Base-by-base conservation (phyloP, 2,797 vertebrate species). In the Eleutherodactylus coqui region DNA sequence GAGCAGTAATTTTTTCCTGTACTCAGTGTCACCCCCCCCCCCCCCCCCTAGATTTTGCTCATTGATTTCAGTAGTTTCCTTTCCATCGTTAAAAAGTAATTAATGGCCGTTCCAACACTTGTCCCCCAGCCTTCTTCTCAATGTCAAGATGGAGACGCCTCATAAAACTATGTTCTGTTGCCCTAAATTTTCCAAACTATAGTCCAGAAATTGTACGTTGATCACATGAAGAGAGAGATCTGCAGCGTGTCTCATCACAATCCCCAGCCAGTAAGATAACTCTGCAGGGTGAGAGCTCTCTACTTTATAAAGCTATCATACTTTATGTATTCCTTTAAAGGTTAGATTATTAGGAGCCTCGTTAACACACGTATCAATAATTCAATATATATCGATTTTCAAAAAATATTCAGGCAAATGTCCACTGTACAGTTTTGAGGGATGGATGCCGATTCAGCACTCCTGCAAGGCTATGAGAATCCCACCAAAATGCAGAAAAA, bases 351-450 rank as follows among this genome's bases (percentile, higher is more conserved):
- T n/a, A n/a, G n/a, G 51, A 60, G 80, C 27, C 64, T 87, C 86
- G 75, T 83, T 87, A 87, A 24, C 24, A 53, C 64, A 19, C 67
- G 4, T n/a, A 87, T 87, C 73, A 87, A 87, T 87, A 83, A 87
- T 87, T 87, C 34, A 87, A 43, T 47, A 51, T 62, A 21, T 70
- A 87, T 87, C 79, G 86, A 87, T 87, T 84, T 41, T 43, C 84
- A 16, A 49, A 41, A 60, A 79, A 58, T 72, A 85, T 85, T 79
- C n/a, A 79, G 47, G 82, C 64, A 73, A 45, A 82, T 51, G 34
- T 60, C 53, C 83, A 69, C 5, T 78, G 51, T 38, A 77, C 47
- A 27, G 9, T 75, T 75, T 34, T 64, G 70, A 75, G 36, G 75
- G 78, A 45, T 64, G 21, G 36, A 70, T 72, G 53, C 49, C 11